A percentile compares a stretch with the other conserved stretches of the same genome.
These are phyloP conservation scores for Archocentrus centrarchus DNA, from an alignment of 2,113 vertebrate species.

Conservation along the genomic window DNA sequence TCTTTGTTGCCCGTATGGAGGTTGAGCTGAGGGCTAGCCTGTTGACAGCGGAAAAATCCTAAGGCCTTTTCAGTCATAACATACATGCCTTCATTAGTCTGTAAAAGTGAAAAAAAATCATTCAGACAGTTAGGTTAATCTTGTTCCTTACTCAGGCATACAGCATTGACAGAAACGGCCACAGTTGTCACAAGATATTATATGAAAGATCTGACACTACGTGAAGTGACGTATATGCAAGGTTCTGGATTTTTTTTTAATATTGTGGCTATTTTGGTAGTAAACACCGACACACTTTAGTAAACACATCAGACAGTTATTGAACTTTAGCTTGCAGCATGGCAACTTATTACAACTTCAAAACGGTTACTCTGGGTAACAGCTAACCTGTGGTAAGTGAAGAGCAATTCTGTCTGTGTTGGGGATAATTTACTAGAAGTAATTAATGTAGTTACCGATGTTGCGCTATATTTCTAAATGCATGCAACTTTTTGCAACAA, in stretches of 20 bases:
- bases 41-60: conserved; percentile 76
- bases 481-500: not conserved
- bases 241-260: not conserved
- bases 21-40: conserved; percentile 55
- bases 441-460: not conserved
- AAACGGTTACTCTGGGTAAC: not conserved
- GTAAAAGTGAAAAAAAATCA: not conserved
- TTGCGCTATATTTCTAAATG: not conserved
- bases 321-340: not conserved
- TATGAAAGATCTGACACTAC: not conserved
- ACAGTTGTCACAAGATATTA: not conserved
- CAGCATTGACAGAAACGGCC: not conserved
- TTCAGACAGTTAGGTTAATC: not conserved
- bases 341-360: not conserved
- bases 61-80: conserved; percentile 37
- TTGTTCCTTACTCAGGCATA: not conserved
- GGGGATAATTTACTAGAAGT: not conserved
- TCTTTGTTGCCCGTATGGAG: conserved; percentile 26
- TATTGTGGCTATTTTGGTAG: conserved; percentile 6
- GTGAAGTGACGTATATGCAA: not conserved
- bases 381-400: not conserved
- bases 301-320: not conserved
- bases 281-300: not conserved
- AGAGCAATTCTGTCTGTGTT: not conserved
- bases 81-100: not conserved